Evolutionary conservation across 2,888 invertebrate species (phyloP).

Genomic region (Pinctada fucata): DNA sequence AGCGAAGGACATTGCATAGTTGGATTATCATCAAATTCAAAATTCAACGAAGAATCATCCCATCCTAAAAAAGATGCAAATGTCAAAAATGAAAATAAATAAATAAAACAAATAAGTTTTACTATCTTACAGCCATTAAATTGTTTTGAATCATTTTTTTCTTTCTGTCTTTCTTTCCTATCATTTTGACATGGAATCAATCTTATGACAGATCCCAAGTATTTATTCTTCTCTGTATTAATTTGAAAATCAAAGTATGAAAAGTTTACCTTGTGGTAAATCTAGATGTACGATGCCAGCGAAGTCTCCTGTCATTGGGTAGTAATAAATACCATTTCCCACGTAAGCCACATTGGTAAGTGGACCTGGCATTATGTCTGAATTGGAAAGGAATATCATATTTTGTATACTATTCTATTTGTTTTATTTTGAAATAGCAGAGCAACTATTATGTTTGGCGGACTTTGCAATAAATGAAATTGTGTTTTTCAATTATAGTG

Average conservation of each 20-base stretch:
- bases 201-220: too few relatives aligned
- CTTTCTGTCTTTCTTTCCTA: too few relatives aligned
- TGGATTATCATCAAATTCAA: slow-evolving; percentile 1
- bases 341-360: slow-evolving; percentile 44
- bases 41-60: not conserved
- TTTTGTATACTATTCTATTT: too few relatives aligned
- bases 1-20: not conserved
- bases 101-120: too few relatives aligned
- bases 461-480: too few relatives aligned
- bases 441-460: too few relatives aligned
- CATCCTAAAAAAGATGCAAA: not conserved
- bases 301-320: slow-evolving; percentile 40
- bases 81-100: too few relatives aligned
- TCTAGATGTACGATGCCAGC: slow-evolving; percentile 53
- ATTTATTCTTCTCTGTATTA: not conserved
- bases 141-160: too few relatives aligned
- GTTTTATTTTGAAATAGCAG: too few relatives aligned
- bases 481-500: too few relatives aligned
- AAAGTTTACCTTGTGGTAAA: slow-evolving; percentile 43
- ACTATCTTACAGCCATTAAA: too few relatives aligned
- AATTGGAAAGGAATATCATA: slow-evolving; percentile 7
- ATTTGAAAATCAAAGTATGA: not conserved
- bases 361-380: slow-evolving; percentile 42
- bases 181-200: too few relatives aligned
- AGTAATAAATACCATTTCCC: slow-evolving; percentile 49